Evolutionary conservation across 2,113 vertebrate genomes (phyloP).

Genomic region (Larimichthys crocea): DNA sequence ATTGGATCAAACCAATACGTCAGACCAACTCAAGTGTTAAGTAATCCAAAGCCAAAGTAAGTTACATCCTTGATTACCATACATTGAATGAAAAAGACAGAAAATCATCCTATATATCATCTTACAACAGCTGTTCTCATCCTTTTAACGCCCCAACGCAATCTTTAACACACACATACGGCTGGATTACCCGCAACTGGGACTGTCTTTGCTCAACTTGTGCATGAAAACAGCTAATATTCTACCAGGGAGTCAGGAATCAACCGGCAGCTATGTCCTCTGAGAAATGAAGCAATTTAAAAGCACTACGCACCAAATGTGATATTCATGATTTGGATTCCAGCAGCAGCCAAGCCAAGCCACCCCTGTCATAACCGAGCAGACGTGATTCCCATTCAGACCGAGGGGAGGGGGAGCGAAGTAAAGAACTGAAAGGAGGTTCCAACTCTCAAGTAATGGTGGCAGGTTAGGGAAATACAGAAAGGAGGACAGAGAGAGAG

Average conservation of each 20-base stretch:
- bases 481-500: background rate
- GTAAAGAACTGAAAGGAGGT: constrained; percentile 28
- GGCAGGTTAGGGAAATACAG: constrained; percentile 12
- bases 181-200: constrained; percentile 54
- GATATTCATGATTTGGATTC: constrained; percentile 83
- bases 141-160: constrained; percentile 29
- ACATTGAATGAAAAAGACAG: constrained; percentile 29
- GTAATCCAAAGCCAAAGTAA: constrained; percentile 20
- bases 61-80: constrained; percentile 25
- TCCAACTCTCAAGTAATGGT: constrained; percentile 23
- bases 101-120: constrained; percentile 21
- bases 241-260: constrained; percentile 66
- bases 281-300: constrained; percentile 83
- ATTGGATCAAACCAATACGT: constrained; percentile 33
- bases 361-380: constrained; percentile 72
- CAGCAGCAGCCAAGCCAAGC: constrained; percentile 66
- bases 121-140: constrained; percentile 29
- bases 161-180: constrained; percentile 8
- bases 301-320: constrained; percentile 79
- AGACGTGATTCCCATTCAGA: constrained; percentile 71
- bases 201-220: constrained; percentile 63
- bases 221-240: constrained; percentile 73
- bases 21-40: background rate
- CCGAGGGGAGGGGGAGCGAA: constrained; percentile 7
- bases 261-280: constrained; percentile 68